These are phyloP conservation scores for Mactra quadrangularis DNA, from an alignment of 1,140 invertebrate genomes.

Conservation along the genomic window DNA sequence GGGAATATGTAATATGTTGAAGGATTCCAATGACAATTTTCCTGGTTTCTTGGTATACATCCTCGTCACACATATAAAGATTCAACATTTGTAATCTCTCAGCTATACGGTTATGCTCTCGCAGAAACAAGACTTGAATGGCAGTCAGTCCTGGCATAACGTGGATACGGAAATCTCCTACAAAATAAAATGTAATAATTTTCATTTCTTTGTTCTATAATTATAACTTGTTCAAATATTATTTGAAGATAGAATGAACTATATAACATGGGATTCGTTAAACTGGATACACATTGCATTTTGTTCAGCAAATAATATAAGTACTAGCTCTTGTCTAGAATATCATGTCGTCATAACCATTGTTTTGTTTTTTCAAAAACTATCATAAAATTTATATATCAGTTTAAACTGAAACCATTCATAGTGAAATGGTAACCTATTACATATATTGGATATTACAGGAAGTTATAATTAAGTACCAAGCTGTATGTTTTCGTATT, in stretches of 20 bases:
- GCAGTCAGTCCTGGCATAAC: constrained; percentile 87
- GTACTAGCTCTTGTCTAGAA: no score
- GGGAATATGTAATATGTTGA: constrained; percentile 92
- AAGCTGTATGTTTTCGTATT: no score
- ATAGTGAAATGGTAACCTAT: no score
- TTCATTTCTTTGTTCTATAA: background rate
- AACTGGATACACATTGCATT: no score
- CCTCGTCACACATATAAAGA: constrained; percentile 97
- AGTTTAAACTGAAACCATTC: no score
- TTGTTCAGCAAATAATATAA: no score
- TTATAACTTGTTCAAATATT: background rate
- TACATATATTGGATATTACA: no score
- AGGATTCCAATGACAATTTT: constrained; percentile 90
- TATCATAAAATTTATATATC: no score
- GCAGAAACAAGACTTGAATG: constrained; percentile 97
- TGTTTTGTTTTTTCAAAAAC: no score
- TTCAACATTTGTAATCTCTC: constrained; percentile 90
- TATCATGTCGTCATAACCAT: no score
- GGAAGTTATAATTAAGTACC: no score
- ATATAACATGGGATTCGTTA: no score
- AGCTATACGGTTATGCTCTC: constrained; percentile 97
- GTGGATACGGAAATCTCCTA: constrained; percentile 63
- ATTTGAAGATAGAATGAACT: background rate
- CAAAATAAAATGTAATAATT: background rate
- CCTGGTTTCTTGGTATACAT: constrained; percentile 93